Conservation (phyloP, 2,888 invertebrate genomes). For the Allacma fusca region DNA sequence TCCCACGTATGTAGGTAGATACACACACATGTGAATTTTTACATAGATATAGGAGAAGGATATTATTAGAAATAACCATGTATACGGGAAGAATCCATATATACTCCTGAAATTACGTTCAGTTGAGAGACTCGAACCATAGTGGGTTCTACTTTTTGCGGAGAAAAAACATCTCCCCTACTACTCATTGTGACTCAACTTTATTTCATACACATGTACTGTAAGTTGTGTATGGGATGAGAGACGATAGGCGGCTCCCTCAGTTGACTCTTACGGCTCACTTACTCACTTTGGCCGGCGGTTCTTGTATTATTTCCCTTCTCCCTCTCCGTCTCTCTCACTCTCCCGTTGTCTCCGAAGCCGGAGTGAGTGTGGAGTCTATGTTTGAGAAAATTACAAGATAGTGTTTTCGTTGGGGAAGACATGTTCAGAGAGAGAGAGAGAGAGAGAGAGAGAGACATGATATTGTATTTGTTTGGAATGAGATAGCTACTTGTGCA, state of each 20-base stretch:
- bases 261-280: slow-evolving; percentile 43
- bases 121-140: not conserved
- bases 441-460: no score
- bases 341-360: not conserved
- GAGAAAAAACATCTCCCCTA: slow-evolving; percentile 5
- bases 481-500: slow-evolving; percentile 27
- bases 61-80: no score
- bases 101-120: no score
- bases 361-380: not conserved
- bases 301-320: slow-evolving; percentile 12
- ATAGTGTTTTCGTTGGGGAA: slow-evolving; percentile 3
- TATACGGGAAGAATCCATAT: no score
- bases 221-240: no score
- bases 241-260: slow-evolving; percentile 22
- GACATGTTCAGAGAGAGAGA: not conserved
- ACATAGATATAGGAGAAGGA: no score
- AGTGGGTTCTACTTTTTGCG: not conserved
- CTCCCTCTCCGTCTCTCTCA: not conserved
- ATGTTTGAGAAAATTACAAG: not conserved
- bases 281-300: slow-evolving; percentile 27
- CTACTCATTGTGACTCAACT: slow-evolving; percentile 10
- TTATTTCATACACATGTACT: not conserved
- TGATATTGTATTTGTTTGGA: slow-evolving; percentile 17
- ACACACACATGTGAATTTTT: no score
- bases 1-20: no score